Evolutionary conservation across 2,888 invertebrate genomes (phyloP), one percentile per base, ranked within the genome.

Genomic region (Lagria hirta): DNA sequence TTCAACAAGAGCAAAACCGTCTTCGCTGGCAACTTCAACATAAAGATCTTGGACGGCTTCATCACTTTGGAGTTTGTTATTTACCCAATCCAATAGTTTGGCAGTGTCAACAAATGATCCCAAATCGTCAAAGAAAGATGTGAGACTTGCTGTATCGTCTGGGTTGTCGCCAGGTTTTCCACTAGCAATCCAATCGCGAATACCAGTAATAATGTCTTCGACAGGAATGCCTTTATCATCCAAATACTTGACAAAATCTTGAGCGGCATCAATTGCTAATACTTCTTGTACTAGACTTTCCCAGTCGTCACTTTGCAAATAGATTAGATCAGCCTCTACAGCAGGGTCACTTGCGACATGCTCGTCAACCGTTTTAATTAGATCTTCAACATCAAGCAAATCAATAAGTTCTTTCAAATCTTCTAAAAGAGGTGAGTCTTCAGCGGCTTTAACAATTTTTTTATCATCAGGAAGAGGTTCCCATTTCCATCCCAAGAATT

Each of bases 161-260:
- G n/a, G n/a, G n/a, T n/a, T n/a, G n/a, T n/a, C n/a, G n/a, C n/a
- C n/a, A n/a, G n/a, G n/a, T n/a, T n/a, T n/a, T n/a, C 36, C 42
- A 3, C 13, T 17, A 18, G 26, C 35, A 2, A 36, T 8, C 2
- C n/a, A n/a, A n/a, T n/a, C n/a, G n/a, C n/a, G n/a, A n/a, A n/a
- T n/a, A n/a, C n/a, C n/a, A n/a, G n/a, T n/a, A n/a, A 77, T 69
- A 62, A n/a, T 33, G 20, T 56, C 26, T 8, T 27, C 53, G 4
- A 57, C 21, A 26, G 57, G 52, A 13, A 57, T 22, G 20, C 54
- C 56, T 21, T 48, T 49, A 6, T 51, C 49, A 4, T 13, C 21
- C 26, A 59, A 33, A 32, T 49, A 48, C 1, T 37, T 38, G 21
- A 44, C 49, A 23, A 58, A 48, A 20, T 44, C 42, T 27, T 51